phyloP scores from a whole-genome alignment of 2,113 vertebrate species.

The Bos indicus region DNA sequence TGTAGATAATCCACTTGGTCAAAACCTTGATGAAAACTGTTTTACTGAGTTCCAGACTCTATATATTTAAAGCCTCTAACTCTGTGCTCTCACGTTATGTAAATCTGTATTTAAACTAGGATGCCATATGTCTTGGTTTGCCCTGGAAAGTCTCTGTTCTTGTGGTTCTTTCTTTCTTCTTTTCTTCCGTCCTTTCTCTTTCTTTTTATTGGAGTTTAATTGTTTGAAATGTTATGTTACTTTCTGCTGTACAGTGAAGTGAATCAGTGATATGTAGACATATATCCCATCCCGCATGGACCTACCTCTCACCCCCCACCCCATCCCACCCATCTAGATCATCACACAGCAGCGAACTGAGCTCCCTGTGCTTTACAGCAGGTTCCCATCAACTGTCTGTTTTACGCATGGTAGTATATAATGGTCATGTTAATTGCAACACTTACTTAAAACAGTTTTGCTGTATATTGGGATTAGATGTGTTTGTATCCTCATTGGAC shows the following conservation, averaged over 20 bases:
- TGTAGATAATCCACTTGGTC: background rate
- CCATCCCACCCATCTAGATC: background rate
- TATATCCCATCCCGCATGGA: background rate
- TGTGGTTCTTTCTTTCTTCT: background rate
- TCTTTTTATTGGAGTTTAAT: background rate
- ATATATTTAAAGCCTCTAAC: background rate
- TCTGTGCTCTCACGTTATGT: background rate
- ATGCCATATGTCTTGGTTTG: background rate
- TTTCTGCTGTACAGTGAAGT: background rate
- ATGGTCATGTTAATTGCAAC: background rate
- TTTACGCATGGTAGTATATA: background rate
- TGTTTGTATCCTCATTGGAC: background rate
- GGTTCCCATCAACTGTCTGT: background rate
- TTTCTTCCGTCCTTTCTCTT: background rate
- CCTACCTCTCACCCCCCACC: background rate
- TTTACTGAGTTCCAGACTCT: background rate
- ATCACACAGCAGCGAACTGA: background rate
- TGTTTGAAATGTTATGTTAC: background rate
- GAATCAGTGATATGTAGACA: background rate
- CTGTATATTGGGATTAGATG: background rate
- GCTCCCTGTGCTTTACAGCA: background rate
- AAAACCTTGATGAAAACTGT: background rate
- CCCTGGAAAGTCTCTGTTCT: background rate
- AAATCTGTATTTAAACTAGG: background rate
- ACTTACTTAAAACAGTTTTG: background rate